phyloP scores from a whole-genome alignment of 2,888 invertebrate species.

The Neocrepidodera transversa region DNA sequence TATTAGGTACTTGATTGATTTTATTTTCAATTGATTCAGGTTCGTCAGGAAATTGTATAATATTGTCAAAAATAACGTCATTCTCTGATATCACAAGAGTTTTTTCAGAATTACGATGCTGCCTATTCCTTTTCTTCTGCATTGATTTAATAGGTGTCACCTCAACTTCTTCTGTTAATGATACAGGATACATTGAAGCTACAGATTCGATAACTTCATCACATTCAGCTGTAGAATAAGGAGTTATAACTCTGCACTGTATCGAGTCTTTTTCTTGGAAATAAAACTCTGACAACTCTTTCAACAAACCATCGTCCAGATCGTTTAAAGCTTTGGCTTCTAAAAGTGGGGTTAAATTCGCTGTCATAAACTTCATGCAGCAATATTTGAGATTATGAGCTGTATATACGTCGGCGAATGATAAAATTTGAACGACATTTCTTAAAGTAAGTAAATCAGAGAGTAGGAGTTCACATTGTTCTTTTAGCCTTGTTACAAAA shows the following conservation, averaged over 20 bases:
- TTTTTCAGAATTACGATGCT: conserved; percentile 37
- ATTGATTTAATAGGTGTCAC: conserved; percentile 34
- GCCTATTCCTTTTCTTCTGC: conserved; percentile 42
- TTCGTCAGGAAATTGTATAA: conserved; percentile 44
- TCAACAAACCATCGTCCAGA: conserved; percentile 68
- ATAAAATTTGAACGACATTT: conserved; percentile 78
- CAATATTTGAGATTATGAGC: conserved; percentile 74
- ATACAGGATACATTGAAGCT: conserved; percentile 59
- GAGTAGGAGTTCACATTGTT: conserved; percentile 72
- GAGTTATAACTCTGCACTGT: conserved; percentile 72
- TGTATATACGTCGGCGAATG: conserved; percentile 79
- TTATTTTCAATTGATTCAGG: conserved; percentile 24
- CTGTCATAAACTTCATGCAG: conserved; percentile 79
- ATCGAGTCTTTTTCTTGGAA: conserved; percentile 67
- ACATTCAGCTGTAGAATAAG: conserved; percentile 68
- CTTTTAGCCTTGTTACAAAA: conserved; percentile 73
- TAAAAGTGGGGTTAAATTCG: conserved; percentile 76
- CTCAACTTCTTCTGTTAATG: conserved; percentile 60
- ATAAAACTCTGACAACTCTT: conserved; percentile 73
- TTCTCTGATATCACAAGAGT: conserved; percentile 20
- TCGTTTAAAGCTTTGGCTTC: conserved; percentile 72
- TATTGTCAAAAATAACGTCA: conserved; percentile 27
- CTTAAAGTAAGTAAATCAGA: conserved; percentile 72
- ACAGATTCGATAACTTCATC: conserved; percentile 66
- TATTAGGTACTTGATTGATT: conserved; percentile 21